Evolutionary conservation across 2,797 vertebrate species (phyloP), one percentile per base, ranked within the genome.

Genomic region (Thamnophis elegans): DNA sequence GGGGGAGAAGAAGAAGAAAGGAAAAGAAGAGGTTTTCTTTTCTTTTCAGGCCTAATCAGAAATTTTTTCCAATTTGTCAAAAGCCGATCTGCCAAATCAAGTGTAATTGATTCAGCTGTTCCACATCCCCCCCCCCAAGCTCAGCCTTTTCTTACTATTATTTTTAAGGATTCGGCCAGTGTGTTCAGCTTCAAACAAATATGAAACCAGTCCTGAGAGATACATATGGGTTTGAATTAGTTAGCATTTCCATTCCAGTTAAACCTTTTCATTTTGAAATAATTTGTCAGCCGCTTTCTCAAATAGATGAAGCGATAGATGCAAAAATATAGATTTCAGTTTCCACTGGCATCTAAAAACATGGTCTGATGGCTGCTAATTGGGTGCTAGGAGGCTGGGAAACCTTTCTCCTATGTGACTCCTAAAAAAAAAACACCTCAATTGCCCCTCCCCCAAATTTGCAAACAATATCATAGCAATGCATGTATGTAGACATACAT

Each of bases 41-140:
- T 97, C 97, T 97, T 97, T 96, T 97, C 96, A 95, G 96, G 90
- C 96, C 97, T 98, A 97, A 97, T 97, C 97, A 97, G 96, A 98
- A 96, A 96, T 96, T 97, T 96, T 98, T 97, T 96, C 97, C 97
- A 97, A 97, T 98, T 98, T 97, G 98, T 98, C 96, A 98, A 98
- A 98, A 97, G 96, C 97, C 97, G 97, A 98, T 97, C 98, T 96
- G 97, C 98, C 98, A 98, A 97, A 98, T 98, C 98, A 98, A 98
- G 98, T 98, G 97, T 98, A 98, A 98, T 98, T 99, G 98, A 98
- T 98, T 98, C 97, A 96, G 98, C 95, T 95, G 97, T 91, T 95
- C 97, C 26, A 0, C 4, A 4, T 2, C 2, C 12, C 2, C 12
- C 20, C 1, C 14, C 11, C 2, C 12, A 14, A 59, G 3, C 22